Base-by-base conservation (phyloP, 2,797 vertebrate genomes). In the Podarcis lilfordi region DNA sequence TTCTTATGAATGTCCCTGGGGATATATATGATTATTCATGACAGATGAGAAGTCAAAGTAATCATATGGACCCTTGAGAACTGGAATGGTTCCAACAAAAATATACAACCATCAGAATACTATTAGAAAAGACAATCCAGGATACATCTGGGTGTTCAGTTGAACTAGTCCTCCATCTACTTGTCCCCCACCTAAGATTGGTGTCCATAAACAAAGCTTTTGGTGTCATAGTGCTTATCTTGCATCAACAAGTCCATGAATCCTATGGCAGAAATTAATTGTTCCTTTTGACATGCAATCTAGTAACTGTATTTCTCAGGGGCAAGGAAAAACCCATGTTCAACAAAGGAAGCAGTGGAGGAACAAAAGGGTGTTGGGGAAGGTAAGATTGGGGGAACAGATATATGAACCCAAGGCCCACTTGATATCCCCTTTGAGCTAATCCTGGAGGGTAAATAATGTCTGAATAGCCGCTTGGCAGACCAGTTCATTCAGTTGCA, bases 31-130 rank as follows among this genome's bases (percentile, higher is more conserved):
- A 76, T 72, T 10, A 37, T 37, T 40, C 72, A 37, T 75, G 32
- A 40, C 29, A 75, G 19, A 75, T 75, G 71, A 72, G 71, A 37
- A 37, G 19, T 8, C 32, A 75, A 8, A 37, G 72, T 75, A 37
- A 21, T n/a, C 37, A 29, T 69, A 45, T 27, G 83, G 74, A 29
- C n/a, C 69, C 79, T 83, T 71, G 35, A 82, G 72, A 50, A 40
- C 87, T 92, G 91, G 87, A 93, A 80, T 88, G 3, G 5, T 87
- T 89, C 86, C 91, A 93, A 89, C 84, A 86, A 93, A 75, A 95
- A 86, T 64, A 89, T 83, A 89, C 91, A 82, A 89, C 93, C 91
- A 94, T 85, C 50, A 3, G 55, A 94, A 15, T 32, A 32, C n/a
- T 35, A 3, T 32, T 35, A 72, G 32, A 72, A 72, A 32, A 0